These are phyloP conservation scores for Odontophorus gujanensis DNA, from an alignment of 2,113 vertebrate genomes.

Conservation along the genomic window DNA sequence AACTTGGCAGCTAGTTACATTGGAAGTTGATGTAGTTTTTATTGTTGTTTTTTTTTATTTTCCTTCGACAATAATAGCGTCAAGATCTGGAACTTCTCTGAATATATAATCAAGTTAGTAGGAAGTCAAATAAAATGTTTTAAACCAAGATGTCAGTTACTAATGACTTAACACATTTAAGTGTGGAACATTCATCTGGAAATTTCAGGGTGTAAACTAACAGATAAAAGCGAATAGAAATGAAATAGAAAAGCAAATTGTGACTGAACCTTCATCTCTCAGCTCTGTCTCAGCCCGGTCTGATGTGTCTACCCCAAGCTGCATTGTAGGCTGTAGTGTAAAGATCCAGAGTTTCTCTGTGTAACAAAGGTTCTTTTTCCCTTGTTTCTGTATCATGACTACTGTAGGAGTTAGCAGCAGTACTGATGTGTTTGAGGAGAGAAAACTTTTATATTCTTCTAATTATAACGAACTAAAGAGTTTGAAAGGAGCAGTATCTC, in stretches of 20 bases:
- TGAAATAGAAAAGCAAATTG: background rate
- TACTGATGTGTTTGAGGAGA: background rate
- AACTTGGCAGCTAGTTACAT: slow-evolving; percentile 13
- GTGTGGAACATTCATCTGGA: background rate
- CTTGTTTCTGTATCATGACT: fast-evolving
- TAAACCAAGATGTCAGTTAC: background rate
- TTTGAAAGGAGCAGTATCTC: background rate
- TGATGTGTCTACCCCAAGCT: background rate
- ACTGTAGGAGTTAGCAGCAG: background rate
- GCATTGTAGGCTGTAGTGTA: fast-evolving
- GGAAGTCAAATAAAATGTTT: background rate
- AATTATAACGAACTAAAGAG: background rate
- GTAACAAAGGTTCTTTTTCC: background rate
- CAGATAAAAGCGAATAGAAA: background rate
- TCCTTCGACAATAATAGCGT: background rate
- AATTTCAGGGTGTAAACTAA: background rate
- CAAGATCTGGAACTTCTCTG: slow-evolving; percentile 6
- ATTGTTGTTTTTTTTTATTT: too few species aligned
- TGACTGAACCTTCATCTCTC: background rate
- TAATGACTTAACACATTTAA: background rate
- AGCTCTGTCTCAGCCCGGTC: background rate
- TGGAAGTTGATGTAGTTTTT: slow-evolving; percentile 24
- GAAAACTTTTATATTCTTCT: background rate
- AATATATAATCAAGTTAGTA: background rate
- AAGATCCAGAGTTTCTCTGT: background rate